Conservation (phyloP, 1,140 invertebrate genomes). For the Thaumatotibia leucotreta region DNA sequence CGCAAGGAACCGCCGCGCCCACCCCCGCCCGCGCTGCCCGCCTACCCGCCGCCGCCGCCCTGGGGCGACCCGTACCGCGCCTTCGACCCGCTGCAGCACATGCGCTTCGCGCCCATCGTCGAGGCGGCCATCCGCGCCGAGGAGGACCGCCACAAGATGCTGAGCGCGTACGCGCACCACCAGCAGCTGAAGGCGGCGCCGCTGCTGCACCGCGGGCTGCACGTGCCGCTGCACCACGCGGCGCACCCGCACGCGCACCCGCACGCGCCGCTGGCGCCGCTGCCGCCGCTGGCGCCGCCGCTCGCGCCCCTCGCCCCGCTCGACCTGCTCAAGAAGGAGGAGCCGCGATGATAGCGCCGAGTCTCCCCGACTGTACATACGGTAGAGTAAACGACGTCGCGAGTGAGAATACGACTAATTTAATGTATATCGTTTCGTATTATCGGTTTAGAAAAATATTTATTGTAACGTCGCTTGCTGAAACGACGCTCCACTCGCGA, state of each 20-base stretch:
- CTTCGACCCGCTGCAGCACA: conserved; percentile 80
- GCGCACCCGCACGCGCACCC: conserved; percentile 15
- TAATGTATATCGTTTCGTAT: conserved; percentile 54
- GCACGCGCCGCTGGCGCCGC: conserved; percentile 41
- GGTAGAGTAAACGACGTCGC: conserved; percentile 51
- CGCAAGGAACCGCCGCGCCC: conserved; percentile 74
- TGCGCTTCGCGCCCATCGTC: conserved; percentile 85
- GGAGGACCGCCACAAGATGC: conserved; percentile 85
- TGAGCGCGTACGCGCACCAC: conserved; percentile 81
- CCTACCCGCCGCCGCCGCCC: conserved; percentile 79
- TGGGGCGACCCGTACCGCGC: conserved; percentile 79
- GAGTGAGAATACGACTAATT: conserved; percentile 47
- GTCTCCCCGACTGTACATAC: conserved; percentile 48
- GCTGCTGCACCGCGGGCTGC: conserved; percentile 60
- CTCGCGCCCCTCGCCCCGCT: conserved; percentile 59
- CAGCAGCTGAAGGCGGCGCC: conserved; percentile 64
- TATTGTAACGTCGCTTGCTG: conserved; percentile 65
- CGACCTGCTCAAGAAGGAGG: conserved; percentile 73
- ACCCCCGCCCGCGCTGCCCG: conserved; percentile 77
- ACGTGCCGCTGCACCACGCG: conserved; percentile 38
- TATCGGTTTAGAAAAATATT: conserved; percentile 72
- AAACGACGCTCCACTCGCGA: conserved; percentile 19
- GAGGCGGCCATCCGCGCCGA: conserved; percentile 84
- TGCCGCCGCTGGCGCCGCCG: conserved; percentile 47
- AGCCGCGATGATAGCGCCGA: conserved; percentile 74